Base-by-base conservation (phyloP, 2,797 vertebrate genomes). In the Nyctibius grandis region DNA sequence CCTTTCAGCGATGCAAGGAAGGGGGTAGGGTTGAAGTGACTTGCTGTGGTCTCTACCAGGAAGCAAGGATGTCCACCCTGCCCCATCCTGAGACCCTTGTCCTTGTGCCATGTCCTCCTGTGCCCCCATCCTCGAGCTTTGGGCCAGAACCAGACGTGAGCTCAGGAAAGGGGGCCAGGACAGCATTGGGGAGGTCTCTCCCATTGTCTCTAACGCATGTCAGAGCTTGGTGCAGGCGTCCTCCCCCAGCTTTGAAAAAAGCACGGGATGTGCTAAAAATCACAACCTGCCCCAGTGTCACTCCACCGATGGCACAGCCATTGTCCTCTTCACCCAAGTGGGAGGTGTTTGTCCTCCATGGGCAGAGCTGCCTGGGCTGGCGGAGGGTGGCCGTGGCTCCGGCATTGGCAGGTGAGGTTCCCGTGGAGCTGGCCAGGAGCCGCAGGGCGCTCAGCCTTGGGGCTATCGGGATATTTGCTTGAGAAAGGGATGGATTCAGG, bases 291-390 rank as follows among this genome's bases (percentile, higher is more conserved):
- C 61, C 69, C 23, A 9, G 42, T 2, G 28, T 9, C 1, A 0
- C n/a, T 54, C n/a, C 56, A 6, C 26, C 9, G 4, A 3, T 0
- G 0, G 57, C 0, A 0, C 63, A 69, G 67, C 63, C 14, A 0
- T 19, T 31, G 29, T 36, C 67, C 33, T 29, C 47, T n/a, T 82
- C 11, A 0, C 36, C 13, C 0, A 0, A 19, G 21, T 2, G 57
- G 54, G 77, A 87, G 63, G 34, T 38, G 45, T 75, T 65, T 21
- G 70, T 51, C 81, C 56, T 77, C 56, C 11, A 1, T 6, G 64
- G 74, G 77, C 77, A 83, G 87, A 69, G 69, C 60, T 74, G 61
- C 48, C 36, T 4, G 13, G 6, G 36, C 50, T 33, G 59, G 6
- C 5, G 6, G 11, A 31, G 40, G 5, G 28, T 36, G 64, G 77